Evolutionary conservation across 2,888 invertebrate genomes (phyloP).

Genomic region (Gymnoscelis rufifasciata): DNA sequence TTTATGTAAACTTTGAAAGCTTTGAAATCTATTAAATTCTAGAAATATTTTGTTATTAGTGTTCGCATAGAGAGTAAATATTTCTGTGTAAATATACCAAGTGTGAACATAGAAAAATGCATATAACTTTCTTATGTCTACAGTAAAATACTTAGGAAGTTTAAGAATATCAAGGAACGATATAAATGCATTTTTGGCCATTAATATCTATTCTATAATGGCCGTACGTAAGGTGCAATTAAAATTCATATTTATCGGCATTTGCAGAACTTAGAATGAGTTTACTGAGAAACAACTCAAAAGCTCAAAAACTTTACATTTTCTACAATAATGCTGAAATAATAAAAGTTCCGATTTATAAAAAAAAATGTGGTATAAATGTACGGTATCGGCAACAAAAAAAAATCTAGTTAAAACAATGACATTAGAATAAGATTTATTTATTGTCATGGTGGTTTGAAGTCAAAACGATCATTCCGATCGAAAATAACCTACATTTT

Average conservation of each 20-base stretch:
- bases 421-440: conserved; percentile 37
- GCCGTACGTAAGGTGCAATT: conserved; percentile 24
- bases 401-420: too few relatives aligned
- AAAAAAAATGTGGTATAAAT: too few relatives aligned
- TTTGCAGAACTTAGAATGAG: too few relatives aligned
- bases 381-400: too few relatives aligned
- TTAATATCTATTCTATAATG: conserved; percentile 28
- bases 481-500: conserved; percentile 34
- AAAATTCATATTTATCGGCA: too few relatives aligned
- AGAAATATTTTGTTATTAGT: conserved; percentile 1
- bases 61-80: background rate
- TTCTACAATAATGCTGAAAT: too few relatives aligned
- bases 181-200: conserved; percentile 56
- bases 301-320: too few relatives aligned
- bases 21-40: conserved; percentile 14
- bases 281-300: too few relatives aligned
- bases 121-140: conserved; percentile 43
- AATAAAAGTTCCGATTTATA: too few relatives aligned
- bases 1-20: conserved; percentile 1
- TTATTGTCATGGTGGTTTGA: conserved; percentile 72
- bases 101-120: background rate
- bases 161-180: conserved; percentile 50
- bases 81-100: conserved; percentile 8
- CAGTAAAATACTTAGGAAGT: conserved; percentile 47
- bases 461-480: conserved; percentile 35